Evolutionary conservation across 2,797 vertebrate species (phyloP).

Genomic region (Picus viridis): DNA sequence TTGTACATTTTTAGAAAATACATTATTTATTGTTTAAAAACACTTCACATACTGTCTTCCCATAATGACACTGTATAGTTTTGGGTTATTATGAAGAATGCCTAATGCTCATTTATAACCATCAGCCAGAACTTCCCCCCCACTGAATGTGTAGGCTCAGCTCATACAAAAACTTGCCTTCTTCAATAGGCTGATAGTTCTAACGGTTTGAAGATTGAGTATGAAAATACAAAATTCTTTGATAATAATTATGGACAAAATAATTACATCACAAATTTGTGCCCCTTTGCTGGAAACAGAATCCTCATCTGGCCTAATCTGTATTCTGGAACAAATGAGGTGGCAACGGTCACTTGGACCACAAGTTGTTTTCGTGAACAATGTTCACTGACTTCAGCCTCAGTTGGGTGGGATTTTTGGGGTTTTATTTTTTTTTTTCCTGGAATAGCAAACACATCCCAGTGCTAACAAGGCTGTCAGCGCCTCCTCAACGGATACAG

Average conservation of each 20-base stretch:
- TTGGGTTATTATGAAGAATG: not conserved
- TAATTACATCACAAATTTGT: not conserved
- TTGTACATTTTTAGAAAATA: slow-evolving; percentile 56
- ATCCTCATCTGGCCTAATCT: not conserved
- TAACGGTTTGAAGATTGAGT: not conserved
- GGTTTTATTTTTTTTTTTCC: no score
- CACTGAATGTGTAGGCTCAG: not conserved
- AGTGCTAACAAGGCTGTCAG: not conserved
- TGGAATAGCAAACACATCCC: not conserved
- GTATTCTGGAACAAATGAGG: not conserved
- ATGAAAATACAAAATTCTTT: not conserved
- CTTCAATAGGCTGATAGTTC: not conserved
- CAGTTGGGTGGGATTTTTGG: not conserved
- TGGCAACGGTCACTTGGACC: not conserved
- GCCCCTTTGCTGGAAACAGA: not conserved
- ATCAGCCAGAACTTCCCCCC: not conserved
- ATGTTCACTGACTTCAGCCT: not conserved
- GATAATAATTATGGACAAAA: not conserved
- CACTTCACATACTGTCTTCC: slow-evolving; percentile 11
- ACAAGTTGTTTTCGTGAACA: not conserved
- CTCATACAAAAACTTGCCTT: not conserved
- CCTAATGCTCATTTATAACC: not conserved
- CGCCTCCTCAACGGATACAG: not conserved
- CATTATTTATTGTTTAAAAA: slow-evolving; percentile 77
- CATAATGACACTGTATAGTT: not conserved